Base-by-base conservation (phyloP, 2,888 invertebrate species). In the Sicus ferrugineus region DNA sequence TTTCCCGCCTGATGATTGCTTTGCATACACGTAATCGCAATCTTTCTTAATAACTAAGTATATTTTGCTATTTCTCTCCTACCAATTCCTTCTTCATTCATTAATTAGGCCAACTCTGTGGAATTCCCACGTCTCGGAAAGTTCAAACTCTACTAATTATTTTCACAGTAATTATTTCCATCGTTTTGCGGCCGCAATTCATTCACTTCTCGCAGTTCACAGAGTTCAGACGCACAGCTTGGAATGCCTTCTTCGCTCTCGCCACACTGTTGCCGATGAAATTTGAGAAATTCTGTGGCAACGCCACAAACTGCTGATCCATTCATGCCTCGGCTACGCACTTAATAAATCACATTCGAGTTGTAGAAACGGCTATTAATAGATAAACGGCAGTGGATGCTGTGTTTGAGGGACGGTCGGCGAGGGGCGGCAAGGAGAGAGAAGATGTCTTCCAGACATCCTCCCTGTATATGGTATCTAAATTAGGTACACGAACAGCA, bases 291-390 rank as follows among this genome's bases (percentile, higher is more conserved):
- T 64, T 31, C 50, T 50, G 52, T 64, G 52, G 64, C 52, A 64
- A 64, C 64, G 50, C 52, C 64, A 34, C 50, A 7, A 31, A 30
- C 16, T 34, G 52, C 31, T n/a, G 19, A 19, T 64, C 26, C 64
- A 64, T 64, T 64, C 64, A 64, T 64, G 30, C 64, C 34, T 50
- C 42, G 31, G 30, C 11, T 64, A 64, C 64, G 64, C 64, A 64
- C 52, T 31, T 3, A 31, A 31, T 64, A 64, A 64, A 64, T 64
- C 64, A 63, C 46, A 59, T 34, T 59, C 59, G 38, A 34, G 34
- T 31, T n/a, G 23, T 21, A 23, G 23, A 9, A 14, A 54, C 23
- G 28, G 54, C 42, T 42, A 42, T n/a, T 42, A 42, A 42, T 42
- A 42, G 42, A 42, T 2, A 42, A 42, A 42, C n/a, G n/a, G 4